phyloP scores from a whole-genome alignment of 2,797 vertebrate genomes.

The Hozukius guyotensis region DNA sequence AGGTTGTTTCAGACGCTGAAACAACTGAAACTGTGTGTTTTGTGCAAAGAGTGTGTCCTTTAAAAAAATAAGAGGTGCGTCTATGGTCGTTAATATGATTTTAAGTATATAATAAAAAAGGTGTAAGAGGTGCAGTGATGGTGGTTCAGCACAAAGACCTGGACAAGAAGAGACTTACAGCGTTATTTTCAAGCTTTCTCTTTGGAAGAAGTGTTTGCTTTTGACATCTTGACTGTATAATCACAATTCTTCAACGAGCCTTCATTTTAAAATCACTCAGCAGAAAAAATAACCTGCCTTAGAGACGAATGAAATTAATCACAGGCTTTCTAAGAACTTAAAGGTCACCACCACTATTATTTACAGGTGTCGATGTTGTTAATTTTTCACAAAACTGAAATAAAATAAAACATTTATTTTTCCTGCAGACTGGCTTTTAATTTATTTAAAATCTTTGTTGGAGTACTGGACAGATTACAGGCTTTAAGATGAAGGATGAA shows the following conservation, averaged over 20 bases:
- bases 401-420: conserved; percentile 71
- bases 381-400: conserved; percentile 55
- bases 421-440: conserved; percentile 44
- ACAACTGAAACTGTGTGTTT: conserved; percentile 36
- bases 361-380: conserved; percentile 42
- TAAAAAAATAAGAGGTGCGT: conserved; percentile 24
- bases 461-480: neutral
- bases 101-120: conserved; percentile 21
- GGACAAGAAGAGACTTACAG: conserved; percentile 12
- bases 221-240: conserved; percentile 41
- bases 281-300: conserved; percentile 32
- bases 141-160: conserved; percentile 27
- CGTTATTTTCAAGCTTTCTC: conserved; percentile 26
- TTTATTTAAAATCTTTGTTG: conserved; percentile 27
- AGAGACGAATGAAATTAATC: conserved; percentile 17
- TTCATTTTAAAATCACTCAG: conserved; percentile 21
- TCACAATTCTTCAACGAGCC: conserved; percentile 17
- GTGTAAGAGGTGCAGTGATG: neutral
- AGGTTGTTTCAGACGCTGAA: conserved; percentile 26
- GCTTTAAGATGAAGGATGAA: neutral
- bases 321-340: conserved; percentile 19
- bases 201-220: conserved; percentile 36
- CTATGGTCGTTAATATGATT: conserved; percentile 35
- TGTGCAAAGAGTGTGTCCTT: conserved; percentile 39
- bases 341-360: conserved; percentile 23